Evolutionary conservation across 2,797 vertebrate genomes (phyloP), one percentile per base, ranked within the genome.

Genomic region (Sebastes steindachneri): DNA sequence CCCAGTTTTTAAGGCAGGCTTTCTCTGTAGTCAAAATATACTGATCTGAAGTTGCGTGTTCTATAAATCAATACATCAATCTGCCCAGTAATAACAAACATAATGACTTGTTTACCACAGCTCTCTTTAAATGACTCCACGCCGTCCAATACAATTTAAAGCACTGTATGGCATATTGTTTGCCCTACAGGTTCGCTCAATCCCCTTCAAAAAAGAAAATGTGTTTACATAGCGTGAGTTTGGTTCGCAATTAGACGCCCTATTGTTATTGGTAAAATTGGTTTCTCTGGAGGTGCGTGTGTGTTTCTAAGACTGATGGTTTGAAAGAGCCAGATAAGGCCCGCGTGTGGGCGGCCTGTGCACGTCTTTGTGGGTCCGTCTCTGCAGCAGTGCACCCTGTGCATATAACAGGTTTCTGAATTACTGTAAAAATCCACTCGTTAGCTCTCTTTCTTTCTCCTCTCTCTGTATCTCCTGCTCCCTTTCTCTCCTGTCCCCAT

Each of bases 401-500:
- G 37, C 67, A 51, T 41, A 48, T 69, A 73, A 79, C 86, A 83
- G 66, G 68, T 84, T 71, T 83, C 68, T 55, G 66, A 85, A 86
- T 91, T 76, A 82, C 79, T 84, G 81, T 86, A 87, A 79, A 87
- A 87, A 85, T 85, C 70, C 70, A 67, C 75, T 85, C 35, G 6
- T 76, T 68, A 71, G 53, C 79, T 37, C 74, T 68, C 60, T 63
- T 25, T 63, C 19, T 73, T 57, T 35, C 55, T 45, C 19, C 60
- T 35, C 48, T 45, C 23, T 33, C 73, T 68, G 12, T 66, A 53
- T 45, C 63, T 78, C 63, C 29, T 26, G 37, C 69, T 82, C 67
- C 65, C 33, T 70, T 54, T 86, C 84, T 77, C 79, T 80, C 45
- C 74, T 80, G 88, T 89, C 75, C 90, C 88, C 88, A 89, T 93